phyloP scores from a whole-genome alignment of 2,113 vertebrate species.

The Pelecanoides urinatrix region DNA sequence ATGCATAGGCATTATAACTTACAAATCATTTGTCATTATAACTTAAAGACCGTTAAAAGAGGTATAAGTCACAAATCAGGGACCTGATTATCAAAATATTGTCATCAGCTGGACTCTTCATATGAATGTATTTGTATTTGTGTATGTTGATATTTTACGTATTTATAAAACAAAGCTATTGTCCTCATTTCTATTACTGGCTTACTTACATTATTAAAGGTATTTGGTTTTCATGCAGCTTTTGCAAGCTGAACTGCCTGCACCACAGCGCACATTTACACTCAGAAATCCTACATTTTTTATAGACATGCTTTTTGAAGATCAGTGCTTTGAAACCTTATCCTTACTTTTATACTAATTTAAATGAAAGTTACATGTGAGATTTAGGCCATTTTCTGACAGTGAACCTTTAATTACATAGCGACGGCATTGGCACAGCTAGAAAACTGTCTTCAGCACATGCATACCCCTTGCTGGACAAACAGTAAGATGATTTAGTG shows the following conservation, averaged over 20 bases:
- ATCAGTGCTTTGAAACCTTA: neutral
- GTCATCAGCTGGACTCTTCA: neutral
- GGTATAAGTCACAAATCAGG: neutral
- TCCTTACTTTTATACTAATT: neutral
- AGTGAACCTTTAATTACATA: slow-evolving; percentile 9
- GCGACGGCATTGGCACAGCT: neutral
- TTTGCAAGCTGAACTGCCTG: neutral
- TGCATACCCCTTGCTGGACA: neutral
- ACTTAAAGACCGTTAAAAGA: neutral
- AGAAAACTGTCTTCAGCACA: neutral
- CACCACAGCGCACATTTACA: neutral
- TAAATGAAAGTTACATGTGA: neutral
- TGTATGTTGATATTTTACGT: neutral
- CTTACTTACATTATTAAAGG: neutral
- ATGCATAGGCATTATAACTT: neutral
- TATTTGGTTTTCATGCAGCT: neutral
- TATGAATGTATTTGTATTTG: neutral
- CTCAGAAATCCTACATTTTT: neutral
- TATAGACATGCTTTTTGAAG: neutral
- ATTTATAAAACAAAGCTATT: neutral
- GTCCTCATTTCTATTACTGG: neutral
- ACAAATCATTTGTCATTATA: slow-evolving; percentile 11
- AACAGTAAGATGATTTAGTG: neutral
- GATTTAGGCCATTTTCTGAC: neutral
- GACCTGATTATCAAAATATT: neutral